These are phyloP conservation scores for Metopolophium dirhodum DNA, from an alignment of 1,140 invertebrate species.

Conservation along the genomic window DNA sequence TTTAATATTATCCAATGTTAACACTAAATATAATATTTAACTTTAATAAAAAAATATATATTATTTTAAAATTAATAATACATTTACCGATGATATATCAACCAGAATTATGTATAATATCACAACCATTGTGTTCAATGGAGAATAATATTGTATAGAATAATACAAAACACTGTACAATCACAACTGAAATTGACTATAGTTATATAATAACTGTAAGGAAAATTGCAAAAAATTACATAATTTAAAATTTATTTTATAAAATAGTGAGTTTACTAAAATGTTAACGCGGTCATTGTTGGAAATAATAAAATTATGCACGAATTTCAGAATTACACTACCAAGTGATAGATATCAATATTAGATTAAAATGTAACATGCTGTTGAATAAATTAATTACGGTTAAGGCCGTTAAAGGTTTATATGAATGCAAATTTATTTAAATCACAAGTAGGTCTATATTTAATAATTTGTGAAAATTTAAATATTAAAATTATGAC, in stretches of 20 bases:
- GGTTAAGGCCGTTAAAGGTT: not conserved
- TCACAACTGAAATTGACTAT: not conserved
- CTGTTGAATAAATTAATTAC: constrained; percentile 7
- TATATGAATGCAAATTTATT: not conserved
- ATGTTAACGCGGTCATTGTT: not conserved
- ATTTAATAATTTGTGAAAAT: not conserved
- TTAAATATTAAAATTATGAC: not conserved
- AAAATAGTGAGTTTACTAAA: not conserved
- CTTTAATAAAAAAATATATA: not conserved
- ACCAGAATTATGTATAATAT: not conserved
- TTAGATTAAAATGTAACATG: not conserved
- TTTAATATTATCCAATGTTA: not conserved
- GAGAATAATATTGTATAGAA: not conserved
- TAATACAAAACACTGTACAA: not conserved
- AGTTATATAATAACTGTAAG: not conserved
- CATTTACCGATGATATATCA: not conserved
- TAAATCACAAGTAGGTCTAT: not conserved
- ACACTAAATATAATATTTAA: not conserved
- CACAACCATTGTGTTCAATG: not conserved
- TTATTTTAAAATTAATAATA: not conserved
- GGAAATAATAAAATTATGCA: not conserved
- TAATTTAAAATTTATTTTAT: not conserved
- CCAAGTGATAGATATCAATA: not conserved
- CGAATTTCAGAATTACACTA: not conserved
- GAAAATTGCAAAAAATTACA: not conserved